phyloP scores from a whole-genome alignment of 2,888 invertebrate species.

The Heliothis peltigera region DNA sequence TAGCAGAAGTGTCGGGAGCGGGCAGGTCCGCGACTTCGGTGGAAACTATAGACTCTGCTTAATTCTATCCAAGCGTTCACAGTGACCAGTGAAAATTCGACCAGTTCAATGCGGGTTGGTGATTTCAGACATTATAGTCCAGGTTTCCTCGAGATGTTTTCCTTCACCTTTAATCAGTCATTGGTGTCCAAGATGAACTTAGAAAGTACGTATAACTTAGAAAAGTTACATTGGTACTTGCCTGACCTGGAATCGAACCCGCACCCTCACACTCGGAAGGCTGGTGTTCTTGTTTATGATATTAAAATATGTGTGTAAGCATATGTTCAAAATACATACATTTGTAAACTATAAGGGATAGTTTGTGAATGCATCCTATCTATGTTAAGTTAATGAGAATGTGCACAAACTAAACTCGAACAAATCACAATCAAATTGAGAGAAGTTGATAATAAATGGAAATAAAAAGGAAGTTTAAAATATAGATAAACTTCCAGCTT shows the following conservation, averaged over 20 bases:
- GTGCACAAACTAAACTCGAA: constrained; percentile 34
- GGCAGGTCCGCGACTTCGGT: constrained; percentile 56
- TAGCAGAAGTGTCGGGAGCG: constrained; percentile 73
- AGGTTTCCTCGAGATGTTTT: too few species aligned
- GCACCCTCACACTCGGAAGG: too few species aligned
- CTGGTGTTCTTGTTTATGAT: constrained; percentile 23
- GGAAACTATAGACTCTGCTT: constrained; percentile 35
- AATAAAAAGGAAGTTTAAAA: constrained; percentile 31
- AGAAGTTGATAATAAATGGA: constrained; percentile 36
- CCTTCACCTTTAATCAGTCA: too few species aligned
- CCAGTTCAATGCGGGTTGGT: too few species aligned
- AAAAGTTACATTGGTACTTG: too few species aligned
- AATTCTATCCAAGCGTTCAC: constrained; percentile 49
- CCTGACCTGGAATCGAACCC: too few species aligned
- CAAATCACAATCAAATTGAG: constrained; percentile 45
- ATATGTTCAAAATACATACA: constrained; percentile 43
- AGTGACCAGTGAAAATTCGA: constrained; percentile 34
- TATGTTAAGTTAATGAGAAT: constrained; percentile 52
- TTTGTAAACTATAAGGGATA: constrained; percentile 50
- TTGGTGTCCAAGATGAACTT: too few species aligned
- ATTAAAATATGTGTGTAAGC: constrained; percentile 43
- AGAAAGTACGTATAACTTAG: too few species aligned
- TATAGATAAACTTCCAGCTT: constrained; percentile 21
- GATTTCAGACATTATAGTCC: too few species aligned
- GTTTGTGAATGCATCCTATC: constrained; percentile 41